These are phyloP conservation scores for Hipparchia sbordonii DNA, from an alignment of 2,888 invertebrate species.

Conservation along the genomic window DNA sequence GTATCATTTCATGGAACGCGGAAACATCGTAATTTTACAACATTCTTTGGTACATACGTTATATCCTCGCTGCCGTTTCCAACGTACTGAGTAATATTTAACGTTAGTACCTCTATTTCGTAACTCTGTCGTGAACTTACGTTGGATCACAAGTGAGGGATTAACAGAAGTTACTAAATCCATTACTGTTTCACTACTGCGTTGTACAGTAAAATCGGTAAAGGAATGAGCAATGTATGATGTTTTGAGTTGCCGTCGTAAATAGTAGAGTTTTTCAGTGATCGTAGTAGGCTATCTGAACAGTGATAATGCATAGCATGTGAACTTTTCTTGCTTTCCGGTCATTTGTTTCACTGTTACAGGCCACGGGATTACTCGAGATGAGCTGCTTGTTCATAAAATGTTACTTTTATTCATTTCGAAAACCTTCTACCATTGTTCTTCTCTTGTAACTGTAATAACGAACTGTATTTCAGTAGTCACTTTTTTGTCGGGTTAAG, in stretches of 20 bases:
- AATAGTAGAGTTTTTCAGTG: background rate
- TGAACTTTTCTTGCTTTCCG: slow-evolving; percentile 31
- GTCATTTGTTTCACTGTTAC: slow-evolving; percentile 36
- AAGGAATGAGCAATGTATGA: slow-evolving; percentile 13
- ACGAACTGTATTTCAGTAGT: no score
- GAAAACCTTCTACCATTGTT: background rate
- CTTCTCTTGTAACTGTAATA: background rate
- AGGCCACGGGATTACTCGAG: slow-evolving; percentile 29
- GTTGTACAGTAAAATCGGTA: background rate
- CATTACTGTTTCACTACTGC: slow-evolving; percentile 20
- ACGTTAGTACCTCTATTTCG: slow-evolving; percentile 24
- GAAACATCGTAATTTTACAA: slow-evolving; percentile 42
- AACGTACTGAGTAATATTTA: slow-evolving; percentile 55
- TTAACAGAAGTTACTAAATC: background rate
- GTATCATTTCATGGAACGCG: slow-evolving; percentile 16
- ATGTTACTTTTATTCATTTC: slow-evolving; percentile 13
- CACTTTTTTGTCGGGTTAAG: background rate
- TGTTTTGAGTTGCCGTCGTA: background rate
- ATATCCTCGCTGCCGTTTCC: slow-evolving; percentile 55
- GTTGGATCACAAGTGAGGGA: background rate
- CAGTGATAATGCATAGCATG: slow-evolving; percentile 32
- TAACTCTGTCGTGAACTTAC: slow-evolving; percentile 25
- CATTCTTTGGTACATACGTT: slow-evolving; percentile 55
- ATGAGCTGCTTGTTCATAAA: slow-evolving; percentile 19
- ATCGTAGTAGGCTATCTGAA: slow-evolving; percentile 22